Base-by-base conservation (phyloP, 2,113 vertebrate species). In the Sterrhoptilus dennistouni region DNA sequence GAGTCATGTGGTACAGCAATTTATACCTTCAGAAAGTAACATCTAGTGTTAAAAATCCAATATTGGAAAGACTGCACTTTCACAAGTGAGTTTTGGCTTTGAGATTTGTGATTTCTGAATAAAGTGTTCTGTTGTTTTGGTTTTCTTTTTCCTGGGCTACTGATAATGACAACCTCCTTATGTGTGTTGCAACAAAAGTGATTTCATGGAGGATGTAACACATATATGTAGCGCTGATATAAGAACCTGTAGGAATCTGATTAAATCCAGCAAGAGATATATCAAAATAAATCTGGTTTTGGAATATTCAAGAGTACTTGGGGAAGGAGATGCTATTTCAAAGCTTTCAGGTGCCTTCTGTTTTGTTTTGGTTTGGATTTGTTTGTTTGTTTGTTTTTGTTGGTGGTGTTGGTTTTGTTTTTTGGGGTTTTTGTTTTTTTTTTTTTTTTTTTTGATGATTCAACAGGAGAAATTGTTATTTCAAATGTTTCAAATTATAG, bases 51-150 rank as follows among this genome's bases (percentile, higher is more conserved):
- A 77, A 89, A 91, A 94, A 70, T 90, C 11, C 14, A 70, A 19
- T 42, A 70, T 42, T 85, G 35, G n/a, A 76, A 87, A 91, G 29
- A 53, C 20, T 78, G 38, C 22, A 36, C 4, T 1, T 78, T 87
- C 72, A 20, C 12, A 57, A 15, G 31, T 0, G 0, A 44, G 8
- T 65, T n/a, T 65, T 57, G 5, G 2, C 31, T 40, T 79, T 16
- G 44, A 40, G 14, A 49, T 45, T 65, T 56, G 4, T 77, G 47
- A 56, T 63, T 71, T 50, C 22, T 85, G 6, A 81, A 35, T 64
- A 79, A 79, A 71, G 3, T 8, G 2, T 35, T 40, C 14, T 29
- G 6, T 24, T 47, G 5, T 7, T 35, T 33, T 53, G 17, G 29
- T 28, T 28, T 21, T 33, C 2, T 5, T 45, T 33, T 15, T 6